Conservation (phyloP, 2,113 vertebrate species). For the Tetraodon nigroviridis region DNA sequence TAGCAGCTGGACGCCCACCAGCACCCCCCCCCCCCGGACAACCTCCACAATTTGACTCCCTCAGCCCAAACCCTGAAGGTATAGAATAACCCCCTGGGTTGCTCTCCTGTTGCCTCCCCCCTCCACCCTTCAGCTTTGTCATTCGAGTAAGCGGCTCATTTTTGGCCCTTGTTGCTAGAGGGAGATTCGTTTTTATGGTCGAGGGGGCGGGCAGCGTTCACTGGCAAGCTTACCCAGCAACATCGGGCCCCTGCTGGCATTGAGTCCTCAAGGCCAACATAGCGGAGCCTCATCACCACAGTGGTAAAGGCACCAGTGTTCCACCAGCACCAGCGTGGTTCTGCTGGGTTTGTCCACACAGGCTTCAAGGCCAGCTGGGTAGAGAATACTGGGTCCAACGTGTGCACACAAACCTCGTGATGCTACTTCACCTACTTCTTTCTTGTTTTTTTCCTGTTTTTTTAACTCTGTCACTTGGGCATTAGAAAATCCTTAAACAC, state of each 20-base stretch:
- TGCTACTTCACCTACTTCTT: not conserved
- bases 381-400: not conserved
- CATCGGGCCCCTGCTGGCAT: constrained; percentile 52
- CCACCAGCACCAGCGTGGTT: constrained; percentile 26
- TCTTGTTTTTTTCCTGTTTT: not conserved
- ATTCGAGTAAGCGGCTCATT: constrained; percentile 65
- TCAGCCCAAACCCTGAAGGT: constrained; percentile 43
- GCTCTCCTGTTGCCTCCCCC: constrained; percentile 31
- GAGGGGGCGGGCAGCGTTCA: constrained; percentile 14
- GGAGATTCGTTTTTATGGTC: constrained; percentile 67
- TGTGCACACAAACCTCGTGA: no score
- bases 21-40: constrained; percentile 19
- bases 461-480: no score
- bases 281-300: constrained; percentile 37
- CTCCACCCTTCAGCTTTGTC: constrained; percentile 33
- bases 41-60: constrained; percentile 29
- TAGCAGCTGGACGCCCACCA: constrained; percentile 57
- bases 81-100: constrained; percentile 58
- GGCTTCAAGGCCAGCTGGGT: constrained; percentile 6
- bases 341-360: constrained; percentile 23
- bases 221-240: constrained; percentile 59
- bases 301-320: constrained; percentile 12
- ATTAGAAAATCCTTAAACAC: no score
- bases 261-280: constrained; percentile 44
- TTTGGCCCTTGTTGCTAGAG: constrained; percentile 77